Percentiles rank a stretch among this genome's conserved stretches.
phyloP scores from a whole-genome alignment of 1,140 invertebrate species.

The Apis dorsata region DNA sequence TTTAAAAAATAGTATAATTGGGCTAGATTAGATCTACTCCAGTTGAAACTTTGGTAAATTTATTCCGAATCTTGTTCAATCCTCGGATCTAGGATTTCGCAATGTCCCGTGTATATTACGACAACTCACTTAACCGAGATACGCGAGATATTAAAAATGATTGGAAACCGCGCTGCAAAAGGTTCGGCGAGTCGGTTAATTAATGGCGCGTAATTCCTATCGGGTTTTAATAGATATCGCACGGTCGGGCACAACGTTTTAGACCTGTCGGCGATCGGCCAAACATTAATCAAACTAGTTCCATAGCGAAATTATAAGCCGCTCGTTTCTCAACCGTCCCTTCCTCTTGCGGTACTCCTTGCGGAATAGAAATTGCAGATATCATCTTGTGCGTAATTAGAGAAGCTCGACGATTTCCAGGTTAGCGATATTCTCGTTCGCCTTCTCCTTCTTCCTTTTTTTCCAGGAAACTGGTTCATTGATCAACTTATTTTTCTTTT shows the following conservation, averaged over 20 bases:
- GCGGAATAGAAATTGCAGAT: slow-evolving; percentile 21
- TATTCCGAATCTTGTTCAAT: background rate
- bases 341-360: background rate
- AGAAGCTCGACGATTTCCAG: slow-evolving; percentile 13
- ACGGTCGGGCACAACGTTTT: slow-evolving; percentile 18
- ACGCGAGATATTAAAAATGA: background rate
- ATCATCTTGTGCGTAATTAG: slow-evolving; percentile 37
- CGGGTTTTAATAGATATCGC: slow-evolving; percentile 58
- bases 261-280: slow-evolving; percentile 55
- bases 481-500: background rate
- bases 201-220: slow-evolving; percentile 49
- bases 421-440: background rate
- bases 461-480: slow-evolving; percentile 3
- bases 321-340: background rate
- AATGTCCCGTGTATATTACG: background rate
- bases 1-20: too few species aligned
- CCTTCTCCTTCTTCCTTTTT: background rate
- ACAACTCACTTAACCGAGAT: background rate
- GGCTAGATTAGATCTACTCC: too few species aligned
- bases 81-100: background rate
- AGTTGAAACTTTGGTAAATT: too few species aligned
- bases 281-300: slow-evolving; percentile 62
- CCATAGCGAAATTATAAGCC: slow-evolving; percentile 44
- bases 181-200: slow-evolving; percentile 44
- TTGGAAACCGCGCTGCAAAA: background rate